Evolutionary conservation across 23 tunicate genomes (phyloP), one percentile per base, ranked within the genome.

Genomic region (Diplosoma virens): DNA sequence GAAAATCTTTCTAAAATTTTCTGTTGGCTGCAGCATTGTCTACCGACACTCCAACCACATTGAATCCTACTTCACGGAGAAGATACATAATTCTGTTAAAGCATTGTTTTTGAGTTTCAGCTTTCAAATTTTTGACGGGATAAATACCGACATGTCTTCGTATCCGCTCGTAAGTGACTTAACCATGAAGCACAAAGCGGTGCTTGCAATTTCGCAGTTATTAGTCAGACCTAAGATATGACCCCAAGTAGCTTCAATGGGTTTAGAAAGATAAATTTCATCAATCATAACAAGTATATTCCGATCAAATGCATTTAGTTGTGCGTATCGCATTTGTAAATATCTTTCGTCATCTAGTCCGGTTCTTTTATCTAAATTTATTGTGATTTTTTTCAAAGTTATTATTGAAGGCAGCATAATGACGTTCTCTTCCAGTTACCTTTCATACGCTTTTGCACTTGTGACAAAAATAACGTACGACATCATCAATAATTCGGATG

Each of bases 11-110:
- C 11, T 28, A 63, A 63, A 63, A 63, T n/a, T 63, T 63, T 26
- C 70, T 34, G 35, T 63, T 63, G 27, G 70, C 70, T 6, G 35
- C n/a, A 63, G 70, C 70, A 63, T 63, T 63, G n/a, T 63, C 70
- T 6, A 63, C 70, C 14, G 70, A 63, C 5, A 63, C 29, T 25
- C 16, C 70, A 26, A 63, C 35, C 5, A 63, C 70, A 28, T 63
- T 63, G 20, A 63, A 63, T 3, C 70, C 70, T 4, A 63, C 70
- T 6, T 63, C 70, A 63, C 29, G 34, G 35, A 63, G 35, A 3
- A 63, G 35, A 28, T 6, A 3, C 35, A 63, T 63, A 6, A 63
- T 28, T 63, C 29, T 63, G 37, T 63, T 36, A 63, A 63, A 63
- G 35, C 70, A 63, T n/a, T 63, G 35, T 63, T 63, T 63, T 63